phyloP scores from a whole-genome alignment of 2,113 vertebrate genomes.

The Laticauda colubrina region DNA sequence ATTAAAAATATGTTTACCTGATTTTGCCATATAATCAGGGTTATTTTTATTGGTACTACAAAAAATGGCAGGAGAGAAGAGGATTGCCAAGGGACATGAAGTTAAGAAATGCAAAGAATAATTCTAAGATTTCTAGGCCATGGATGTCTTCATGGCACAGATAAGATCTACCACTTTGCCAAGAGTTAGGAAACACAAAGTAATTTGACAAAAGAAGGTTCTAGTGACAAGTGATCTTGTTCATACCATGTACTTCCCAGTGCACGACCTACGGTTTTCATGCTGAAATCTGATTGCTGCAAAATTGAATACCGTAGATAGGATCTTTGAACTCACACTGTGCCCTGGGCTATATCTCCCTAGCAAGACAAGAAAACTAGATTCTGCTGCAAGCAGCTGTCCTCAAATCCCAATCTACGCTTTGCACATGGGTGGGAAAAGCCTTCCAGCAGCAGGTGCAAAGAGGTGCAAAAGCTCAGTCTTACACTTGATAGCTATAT shows the following conservation, averaged over 20 bases:
- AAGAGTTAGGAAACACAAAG: neutral
- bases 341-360: neutral
- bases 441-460: slow-evolving; percentile 39
- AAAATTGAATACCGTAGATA: neutral
- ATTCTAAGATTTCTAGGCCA: neutral
- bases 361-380: neutral
- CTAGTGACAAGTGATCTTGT: neutral
- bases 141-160: neutral
- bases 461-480: slow-evolving; percentile 16
- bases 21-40: neutral
- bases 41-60: neutral
- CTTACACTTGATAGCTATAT: slow-evolving; percentile 31
- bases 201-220: neutral
- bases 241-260: neutral
- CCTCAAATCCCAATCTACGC: slow-evolving; percentile 19
- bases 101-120: neutral
- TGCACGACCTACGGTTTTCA: neutral
- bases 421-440: slow-evolving; percentile 37
- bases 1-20: neutral
- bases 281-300: neutral
- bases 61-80: neutral
- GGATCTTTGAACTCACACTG: neutral
- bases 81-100: neutral
- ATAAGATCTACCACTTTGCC: neutral
- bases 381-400: slow-evolving; percentile 22